These are phyloP conservation scores for Drosophila athabasca DNA, from an alignment of 1,140 invertebrate species.

Conservation along the genomic window DNA sequence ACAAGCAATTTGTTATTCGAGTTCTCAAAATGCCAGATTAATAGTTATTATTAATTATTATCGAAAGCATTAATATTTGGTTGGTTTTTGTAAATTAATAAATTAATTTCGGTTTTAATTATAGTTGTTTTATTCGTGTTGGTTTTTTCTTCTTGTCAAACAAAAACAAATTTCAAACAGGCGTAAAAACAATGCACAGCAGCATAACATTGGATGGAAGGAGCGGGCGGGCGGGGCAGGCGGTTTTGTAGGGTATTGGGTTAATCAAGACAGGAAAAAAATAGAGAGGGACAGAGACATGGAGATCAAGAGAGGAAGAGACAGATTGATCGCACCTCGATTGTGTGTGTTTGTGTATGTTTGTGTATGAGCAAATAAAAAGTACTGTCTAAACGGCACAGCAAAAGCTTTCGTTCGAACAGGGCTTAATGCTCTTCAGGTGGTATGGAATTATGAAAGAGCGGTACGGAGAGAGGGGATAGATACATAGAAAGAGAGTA, in stretches of 20 bases:
- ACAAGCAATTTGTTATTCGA: constrained; percentile 69
- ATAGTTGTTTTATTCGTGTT: background rate
- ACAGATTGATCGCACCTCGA: background rate
- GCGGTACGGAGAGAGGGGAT: background rate
- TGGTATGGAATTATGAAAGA: too few species aligned
- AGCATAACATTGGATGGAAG: constrained; percentile 35
- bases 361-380: too few species aligned
- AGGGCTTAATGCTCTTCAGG: too few species aligned
- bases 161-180: constrained; percentile 82
- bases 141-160: constrained; percentile 48
- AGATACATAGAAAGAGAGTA: constrained; percentile 14
- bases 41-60: constrained; percentile 27
- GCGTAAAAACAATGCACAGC: constrained; percentile 65
- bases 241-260: background rate
- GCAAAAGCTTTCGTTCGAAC: too few species aligned
- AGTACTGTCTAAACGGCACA: too few species aligned
- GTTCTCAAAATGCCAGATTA: constrained; percentile 68
- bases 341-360: background rate
- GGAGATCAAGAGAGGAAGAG: background rate
- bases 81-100: constrained; percentile 48
- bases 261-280: constrained; percentile 39
- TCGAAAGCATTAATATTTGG: constrained; percentile 52
- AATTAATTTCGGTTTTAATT: constrained; percentile 57
- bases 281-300: constrained; percentile 6
- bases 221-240: background rate